Evolutionary conservation across 2,797 vertebrate species (phyloP), one percentile per base, ranked within the genome.

Genomic region (Clarias fuscus): DNA sequence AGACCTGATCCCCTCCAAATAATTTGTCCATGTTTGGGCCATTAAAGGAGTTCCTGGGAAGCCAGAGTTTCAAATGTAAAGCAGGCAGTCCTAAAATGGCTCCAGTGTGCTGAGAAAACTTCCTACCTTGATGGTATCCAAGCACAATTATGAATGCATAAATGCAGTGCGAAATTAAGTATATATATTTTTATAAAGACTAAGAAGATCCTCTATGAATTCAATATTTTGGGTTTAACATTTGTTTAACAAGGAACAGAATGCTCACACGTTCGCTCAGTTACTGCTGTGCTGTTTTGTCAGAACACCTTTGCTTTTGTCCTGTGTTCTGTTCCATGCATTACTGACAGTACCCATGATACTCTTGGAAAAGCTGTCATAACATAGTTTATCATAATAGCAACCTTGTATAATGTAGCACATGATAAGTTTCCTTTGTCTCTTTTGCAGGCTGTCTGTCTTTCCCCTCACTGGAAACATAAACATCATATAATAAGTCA

Each of bases 311-410:
- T 61, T 40, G 33, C 33, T 24, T 61, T 37, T 78, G 14, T 22
- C 8, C 7, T 8, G 17, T 24, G 33, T 27, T 24, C 59, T n/a
- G 78, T 18, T 80, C 78, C 13, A 24, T 80, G 14, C 59, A 43
- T 59, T 77, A 80, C 30, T 15, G 6, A 64, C 33, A 4, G 24
- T 81, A 27, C 7, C 15, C 40, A 18, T 81, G 61, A 65, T 77
- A n/a, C 0, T 14, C 59, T 24, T 24, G 1, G 5, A 79, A 65
- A 81, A 65, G 61, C 61, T 48, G 40, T 20, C 61, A 53, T 65
- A 48, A 65, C 24, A 64, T 43, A 43, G 64, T 80, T 64, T n/a
- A 64, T 80, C 78, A 65, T 24, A 64, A 64, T 43, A 80, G 78
- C 15, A 4, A 67, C 24, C 27, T 15, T 40, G 65, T 67, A 53